Evolutionary conservation across 2,797 vertebrate genomes (phyloP).

Genomic region (Momotus momota): DNA sequence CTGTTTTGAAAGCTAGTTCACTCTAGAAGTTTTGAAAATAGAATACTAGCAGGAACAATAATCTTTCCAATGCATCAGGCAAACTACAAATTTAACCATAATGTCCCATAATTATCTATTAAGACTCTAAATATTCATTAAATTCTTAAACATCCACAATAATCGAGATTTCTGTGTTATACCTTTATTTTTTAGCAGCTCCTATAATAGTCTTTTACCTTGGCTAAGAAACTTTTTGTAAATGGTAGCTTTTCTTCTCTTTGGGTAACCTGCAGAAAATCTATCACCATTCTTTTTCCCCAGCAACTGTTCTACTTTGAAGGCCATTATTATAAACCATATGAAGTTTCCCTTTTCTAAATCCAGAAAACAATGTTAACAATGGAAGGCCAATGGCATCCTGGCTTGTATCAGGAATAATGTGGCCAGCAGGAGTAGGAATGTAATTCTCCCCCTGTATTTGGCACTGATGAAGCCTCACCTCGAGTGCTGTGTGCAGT

Average conservation of each 20-base stretch:
- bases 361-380: background rate
- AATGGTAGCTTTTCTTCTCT: background rate
- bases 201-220: background rate
- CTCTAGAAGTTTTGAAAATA: background rate
- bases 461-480: no score
- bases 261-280: background rate
- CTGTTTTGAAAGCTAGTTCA: background rate
- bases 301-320: background rate
- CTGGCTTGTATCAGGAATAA: no score
- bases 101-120: background rate
- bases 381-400: no score
- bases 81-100: background rate
- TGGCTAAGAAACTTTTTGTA: background rate
- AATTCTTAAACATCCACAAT: background rate
- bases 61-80: background rate
- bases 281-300: accelerated
- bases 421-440: no score
- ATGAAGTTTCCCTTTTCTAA: background rate
- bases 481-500: no score
- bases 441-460: no score
- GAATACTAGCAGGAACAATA: background rate
- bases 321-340: background rate
- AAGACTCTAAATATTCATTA: background rate
- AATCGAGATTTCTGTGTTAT: background rate
- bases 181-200: background rate